Base-by-base conservation (phyloP, 2,888 invertebrate species). In the Graphium colonna region DNA sequence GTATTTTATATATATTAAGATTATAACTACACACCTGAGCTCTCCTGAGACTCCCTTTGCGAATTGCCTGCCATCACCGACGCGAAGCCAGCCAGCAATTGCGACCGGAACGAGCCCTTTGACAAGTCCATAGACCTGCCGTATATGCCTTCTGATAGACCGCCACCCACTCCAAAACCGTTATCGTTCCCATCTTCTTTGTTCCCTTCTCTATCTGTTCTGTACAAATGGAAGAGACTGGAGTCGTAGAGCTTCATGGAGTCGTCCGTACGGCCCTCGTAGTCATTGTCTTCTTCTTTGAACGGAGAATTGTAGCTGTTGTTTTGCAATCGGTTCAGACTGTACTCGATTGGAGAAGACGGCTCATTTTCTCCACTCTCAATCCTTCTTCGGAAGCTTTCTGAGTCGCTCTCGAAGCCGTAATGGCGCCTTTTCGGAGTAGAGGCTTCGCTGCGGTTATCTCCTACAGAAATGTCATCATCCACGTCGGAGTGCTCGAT, bases 381-480 rank as follows among this genome's bases (percentile, higher is more conserved):
- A 16, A 60, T 55, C 55, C 73, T 74, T 53, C 75, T 77, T 46
- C 68, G 70, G 40, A 68, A 72, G 17, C 62, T 67, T 2, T 69
- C 67, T 18, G 51, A 41, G 3, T 69, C 62, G 2, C 62, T 63
- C 15, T 70, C 68, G 18, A 69, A 74, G 2, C 64, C 55, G 7
- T 62, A 71, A 12, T 67, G 63, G 8, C 59, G 56, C 57, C 77
- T 75, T 54, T 73, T 73, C 2, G 82, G 80, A 0, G 80, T 76
- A 0, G 85, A 87, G 0, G 85, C 69, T 38, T 87, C 83, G 48
- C 89, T 85, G 60, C 90, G 75, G 55, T 88, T 86, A 60, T 88
- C 83, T 1, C 89, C 83, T 16, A 89, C 86, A 2, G 87, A 85
- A 56, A 89, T 86, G 54, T 90, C 88, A 50, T 89, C 85, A 26